phyloP scores from a whole-genome alignment of 2,113 vertebrate genomes.

The Dromas ardeola region DNA sequence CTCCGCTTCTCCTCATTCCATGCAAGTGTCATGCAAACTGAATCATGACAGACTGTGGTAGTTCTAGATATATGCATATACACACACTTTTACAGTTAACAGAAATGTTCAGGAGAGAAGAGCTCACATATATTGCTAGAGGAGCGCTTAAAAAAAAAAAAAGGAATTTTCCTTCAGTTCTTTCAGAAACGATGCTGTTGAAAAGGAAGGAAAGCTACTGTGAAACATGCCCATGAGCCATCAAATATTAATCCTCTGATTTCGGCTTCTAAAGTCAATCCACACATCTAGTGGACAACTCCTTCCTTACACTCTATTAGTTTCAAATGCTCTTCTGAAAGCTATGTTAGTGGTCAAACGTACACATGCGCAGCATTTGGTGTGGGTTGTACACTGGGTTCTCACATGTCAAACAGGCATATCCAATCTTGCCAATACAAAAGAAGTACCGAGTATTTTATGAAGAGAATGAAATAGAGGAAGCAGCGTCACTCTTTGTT shows the following conservation, averaged over 20 bases:
- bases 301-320: not conserved
- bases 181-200: not conserved
- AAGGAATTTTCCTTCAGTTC: not conserved
- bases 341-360: not conserved
- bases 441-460: not conserved
- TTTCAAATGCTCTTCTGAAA: not conserved
- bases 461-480: not conserved
- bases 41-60: not conserved
- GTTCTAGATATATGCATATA: not conserved
- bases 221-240: not conserved
- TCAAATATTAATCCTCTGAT: not conserved
- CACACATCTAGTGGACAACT: not conserved
- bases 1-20: not conserved
- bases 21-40: slow-evolving; percentile 13
- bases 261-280: not conserved
- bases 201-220: not conserved
- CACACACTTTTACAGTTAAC: not conserved
- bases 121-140: not conserved
- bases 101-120: not conserved
- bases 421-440: not conserved
- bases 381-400: slow-evolving; percentile 16
- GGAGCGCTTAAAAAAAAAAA: not conserved
- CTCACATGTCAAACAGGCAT: not conserved
- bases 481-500: not conserved
- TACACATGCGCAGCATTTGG: not conserved